Base-by-base conservation (phyloP, 2,888 invertebrate genomes). In the Xestoiulus laeticollis region DNA sequence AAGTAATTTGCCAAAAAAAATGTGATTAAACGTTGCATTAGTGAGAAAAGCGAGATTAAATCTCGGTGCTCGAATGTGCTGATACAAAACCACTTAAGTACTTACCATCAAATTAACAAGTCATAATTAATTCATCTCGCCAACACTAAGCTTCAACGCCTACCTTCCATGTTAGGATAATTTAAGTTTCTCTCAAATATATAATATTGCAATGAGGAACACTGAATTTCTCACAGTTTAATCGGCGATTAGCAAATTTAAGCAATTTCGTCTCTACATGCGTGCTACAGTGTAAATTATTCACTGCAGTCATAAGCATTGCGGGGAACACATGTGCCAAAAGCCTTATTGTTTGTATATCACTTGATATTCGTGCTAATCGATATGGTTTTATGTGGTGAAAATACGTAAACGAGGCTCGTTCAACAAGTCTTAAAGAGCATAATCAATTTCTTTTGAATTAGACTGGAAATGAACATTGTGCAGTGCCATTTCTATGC, bases 31-130 rank as follows among this genome's bases (percentile, higher is more conserved):
- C 14, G 12, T 48, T 48, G 48, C 48, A 14, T 48, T 48, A 48
- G 48, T 19, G 14, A 3, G 14, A 38, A 48, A 48, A 16, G 48
- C 19, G 68, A 6, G 68, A 22, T 26, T 26, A 68, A 68, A 68
- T 68, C 68, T 68, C 68, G 22, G 68, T 68, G 68, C 68, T 68
- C 12, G 26, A 68, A 68, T 12, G 26, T 68, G 68, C 68, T 68
- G 68, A 68, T 68, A 26, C 10, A 26, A 26, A 26, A n/a, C 26
- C 68, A 68, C 26, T n/a, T n/a, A n/a, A n/a, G 38, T 6, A 38
- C 38, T 68, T 68, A 68, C 68, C 68, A 26, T 22, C 68, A 68
- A 68, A 68, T 68, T 68, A 68, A 68, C 68, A 68, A 22, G 10
- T 68, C 68, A 68, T 68, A 68, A 68, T 26, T 68, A 68, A 68